Evolutionary conservation across 2,797 vertebrate genomes (phyloP).

Genomic region (Tinamus major): DNA sequence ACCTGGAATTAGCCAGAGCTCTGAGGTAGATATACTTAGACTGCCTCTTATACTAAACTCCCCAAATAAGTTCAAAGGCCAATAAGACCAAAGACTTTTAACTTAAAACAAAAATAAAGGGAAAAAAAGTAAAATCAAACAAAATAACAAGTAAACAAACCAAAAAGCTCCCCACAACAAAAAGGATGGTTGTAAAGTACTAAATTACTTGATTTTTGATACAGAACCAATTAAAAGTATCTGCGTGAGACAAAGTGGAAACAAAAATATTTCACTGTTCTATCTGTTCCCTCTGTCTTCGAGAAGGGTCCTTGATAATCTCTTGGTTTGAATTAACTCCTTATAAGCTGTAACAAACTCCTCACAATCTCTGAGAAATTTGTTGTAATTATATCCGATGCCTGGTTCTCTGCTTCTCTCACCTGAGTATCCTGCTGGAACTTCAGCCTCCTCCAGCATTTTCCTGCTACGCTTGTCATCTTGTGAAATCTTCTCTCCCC

Average conservation of each 20-base stretch:
- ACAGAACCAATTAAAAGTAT: rapidly evolving
- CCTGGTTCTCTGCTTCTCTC: neutral
- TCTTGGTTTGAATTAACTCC: neutral
- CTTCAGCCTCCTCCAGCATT: neutral
- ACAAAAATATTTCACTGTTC: neutral
- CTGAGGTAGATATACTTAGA: neutral
- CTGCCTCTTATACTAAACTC: neutral
- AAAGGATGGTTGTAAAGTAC: neutral
- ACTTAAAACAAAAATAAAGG: neutral
- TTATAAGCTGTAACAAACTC: neutral
- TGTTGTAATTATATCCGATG: neutral
- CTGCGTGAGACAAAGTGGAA: neutral
- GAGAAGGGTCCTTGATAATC: rapidly evolving
- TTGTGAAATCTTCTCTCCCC: neutral
- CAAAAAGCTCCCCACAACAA: neutral
- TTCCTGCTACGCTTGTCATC: neutral
- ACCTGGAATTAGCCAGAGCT: neutral
- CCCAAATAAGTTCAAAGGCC: neutral
- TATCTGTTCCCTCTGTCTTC: neutral
- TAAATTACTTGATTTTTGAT: neutral
- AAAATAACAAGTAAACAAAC: neutral
- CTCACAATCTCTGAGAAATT: rapidly evolving
- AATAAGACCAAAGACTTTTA: neutral
- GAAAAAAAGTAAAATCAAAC: neutral
- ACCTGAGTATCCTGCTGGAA: neutral